A percentile compares a stretch with the other conserved stretches of the same genome.
Conservation (phyloP, 2,888 invertebrate genomes). For the Polietes domitor region DNA sequence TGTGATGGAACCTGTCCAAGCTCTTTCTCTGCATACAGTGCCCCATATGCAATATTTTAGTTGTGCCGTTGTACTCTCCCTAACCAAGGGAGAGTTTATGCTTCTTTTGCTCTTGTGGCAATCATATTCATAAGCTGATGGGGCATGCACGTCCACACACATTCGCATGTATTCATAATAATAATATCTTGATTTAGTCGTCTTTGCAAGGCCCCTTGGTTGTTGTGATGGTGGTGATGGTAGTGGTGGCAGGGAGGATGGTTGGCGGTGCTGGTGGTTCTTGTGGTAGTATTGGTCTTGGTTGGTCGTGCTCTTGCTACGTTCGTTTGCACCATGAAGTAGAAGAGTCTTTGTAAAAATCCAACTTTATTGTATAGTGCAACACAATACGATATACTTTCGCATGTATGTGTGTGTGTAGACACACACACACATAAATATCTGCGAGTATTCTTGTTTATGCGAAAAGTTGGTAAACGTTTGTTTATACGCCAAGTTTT, state of each 20-base stretch:
- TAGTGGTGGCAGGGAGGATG: too few species aligned
- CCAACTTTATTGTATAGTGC: constrained; percentile 2
- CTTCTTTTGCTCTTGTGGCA: not conserved
- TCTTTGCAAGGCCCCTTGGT: not conserved
- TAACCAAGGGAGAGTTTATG: not conserved
- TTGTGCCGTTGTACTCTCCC: not conserved
- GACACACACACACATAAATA: too few species aligned
- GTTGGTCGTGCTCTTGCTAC: not conserved
- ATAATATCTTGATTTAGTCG: constrained; percentile 10
- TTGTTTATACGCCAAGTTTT: constrained; percentile 27
- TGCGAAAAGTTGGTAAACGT: constrained; percentile 21
- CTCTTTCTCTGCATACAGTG: too few species aligned
- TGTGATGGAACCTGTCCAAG: too few species aligned
- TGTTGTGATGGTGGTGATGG: not conserved
- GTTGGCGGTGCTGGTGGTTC: too few species aligned
- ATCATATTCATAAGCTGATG: not conserved
- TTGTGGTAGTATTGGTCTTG: too few species aligned
- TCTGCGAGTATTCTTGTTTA: not conserved
- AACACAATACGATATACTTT: not conserved
- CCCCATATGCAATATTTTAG: too few species aligned
- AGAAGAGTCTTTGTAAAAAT: constrained; percentile 13
- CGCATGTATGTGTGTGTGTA: not conserved
- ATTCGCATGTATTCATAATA: constrained; percentile 1
- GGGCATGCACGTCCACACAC: not conserved
- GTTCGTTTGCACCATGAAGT: not conserved